phyloP scores from a whole-genome alignment of 2,797 vertebrate species.

The Pangasius krempfi region DNA sequence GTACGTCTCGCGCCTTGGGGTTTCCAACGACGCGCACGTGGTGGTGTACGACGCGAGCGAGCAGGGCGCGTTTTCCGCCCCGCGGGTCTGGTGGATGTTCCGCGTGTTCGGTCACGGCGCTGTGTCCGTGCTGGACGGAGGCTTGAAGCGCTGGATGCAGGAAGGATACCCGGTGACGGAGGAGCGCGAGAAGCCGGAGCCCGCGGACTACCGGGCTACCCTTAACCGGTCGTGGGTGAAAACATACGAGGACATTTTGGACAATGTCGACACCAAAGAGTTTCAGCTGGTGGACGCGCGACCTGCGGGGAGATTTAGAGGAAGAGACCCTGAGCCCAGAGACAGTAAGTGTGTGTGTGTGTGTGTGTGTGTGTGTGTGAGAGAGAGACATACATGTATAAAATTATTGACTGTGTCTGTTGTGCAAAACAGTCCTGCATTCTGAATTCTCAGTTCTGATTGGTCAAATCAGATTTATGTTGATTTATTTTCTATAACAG shows the following conservation, averaged over 20 bases:
- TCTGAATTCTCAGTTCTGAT: not conserved
- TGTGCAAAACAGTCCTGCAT: not conserved
- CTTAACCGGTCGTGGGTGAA: slow-evolving; percentile 79
- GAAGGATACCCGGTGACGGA: slow-evolving; percentile 79
- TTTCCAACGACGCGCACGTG: slow-evolving; percentile 82
- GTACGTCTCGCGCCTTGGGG: slow-evolving; percentile 82
- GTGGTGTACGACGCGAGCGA: slow-evolving; percentile 88
- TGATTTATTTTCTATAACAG: not conserved
- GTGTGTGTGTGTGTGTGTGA: not conserved
- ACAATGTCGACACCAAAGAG: slow-evolving; percentile 78
- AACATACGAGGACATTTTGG: slow-evolving; percentile 83
- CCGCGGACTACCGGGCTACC: slow-evolving; percentile 73
- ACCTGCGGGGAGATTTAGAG: slow-evolving; percentile 79
- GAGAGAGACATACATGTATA: not conserved
- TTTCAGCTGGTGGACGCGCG: slow-evolving; percentile 91
- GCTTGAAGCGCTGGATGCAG: slow-evolving; percentile 82
- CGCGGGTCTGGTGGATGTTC: slow-evolving; percentile 95
- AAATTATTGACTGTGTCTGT: not conserved
- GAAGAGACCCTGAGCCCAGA: slow-evolving; percentile 86
- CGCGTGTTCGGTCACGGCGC: slow-evolving; percentile 84
- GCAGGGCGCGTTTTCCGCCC: slow-evolving; percentile 83
- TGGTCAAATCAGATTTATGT: not conserved
- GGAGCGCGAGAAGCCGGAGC: slow-evolving; percentile 63
- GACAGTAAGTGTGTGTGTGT: slow-evolving; percentile 72
- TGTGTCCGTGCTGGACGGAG: slow-evolving; percentile 86